Evolutionary conservation across 2,888 invertebrate genomes (phyloP).

Genomic region (Xanthorhoe spadicearia): DNA sequence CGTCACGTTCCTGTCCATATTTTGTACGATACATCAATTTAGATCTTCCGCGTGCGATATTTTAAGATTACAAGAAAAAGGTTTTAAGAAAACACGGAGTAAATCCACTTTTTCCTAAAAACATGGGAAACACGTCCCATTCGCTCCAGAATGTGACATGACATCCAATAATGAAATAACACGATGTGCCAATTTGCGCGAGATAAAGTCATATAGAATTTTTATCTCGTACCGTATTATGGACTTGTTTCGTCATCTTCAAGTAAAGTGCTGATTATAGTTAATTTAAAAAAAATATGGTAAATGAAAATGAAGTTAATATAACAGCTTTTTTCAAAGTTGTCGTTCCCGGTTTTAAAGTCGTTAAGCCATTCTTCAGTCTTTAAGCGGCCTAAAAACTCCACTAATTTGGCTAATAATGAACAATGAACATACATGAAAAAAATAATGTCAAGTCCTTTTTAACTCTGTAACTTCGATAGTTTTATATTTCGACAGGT

Average conservation of each 20-base stretch:
- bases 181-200: slow-evolving; percentile 14
- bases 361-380: no score
- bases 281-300: not conserved
- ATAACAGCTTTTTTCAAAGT: no score
- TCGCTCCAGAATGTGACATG: slow-evolving; percentile 10
- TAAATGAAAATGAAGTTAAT: no score
- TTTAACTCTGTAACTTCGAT: no score
- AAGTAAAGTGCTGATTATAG: not conserved
- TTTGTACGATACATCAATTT: not conserved
- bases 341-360: no score
- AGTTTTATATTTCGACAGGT: no score
- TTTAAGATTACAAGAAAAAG: not conserved
- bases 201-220: slow-evolving; percentile 20
- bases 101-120: not conserved
- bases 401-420: no score
- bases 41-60: not conserved
- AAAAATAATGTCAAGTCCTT: no score
- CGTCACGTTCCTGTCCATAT: not conserved
- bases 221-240: slow-evolving; percentile 10
- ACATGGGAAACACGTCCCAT: slow-evolving; percentile 3
- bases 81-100: not conserved
- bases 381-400: no score
- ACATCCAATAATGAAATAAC: slow-evolving; percentile 29
- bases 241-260: not conserved
- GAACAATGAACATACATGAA: no score